Conservation (phyloP, 2,113 vertebrate species). For the Alethe castanea region DNA sequence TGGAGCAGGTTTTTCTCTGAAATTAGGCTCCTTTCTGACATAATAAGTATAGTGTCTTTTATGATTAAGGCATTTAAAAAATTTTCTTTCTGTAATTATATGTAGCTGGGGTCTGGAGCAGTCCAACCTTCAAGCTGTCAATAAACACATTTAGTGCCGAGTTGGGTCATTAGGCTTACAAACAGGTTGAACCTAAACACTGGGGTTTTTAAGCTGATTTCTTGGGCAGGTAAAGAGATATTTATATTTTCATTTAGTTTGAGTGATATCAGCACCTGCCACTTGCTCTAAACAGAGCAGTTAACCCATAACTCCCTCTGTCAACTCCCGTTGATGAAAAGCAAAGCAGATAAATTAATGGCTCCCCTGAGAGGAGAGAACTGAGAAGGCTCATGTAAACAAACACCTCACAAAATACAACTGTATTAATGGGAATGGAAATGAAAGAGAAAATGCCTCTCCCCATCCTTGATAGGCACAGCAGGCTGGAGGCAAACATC, state of each 20-base stretch:
- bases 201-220: not conserved
- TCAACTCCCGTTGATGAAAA: slow-evolving; percentile 44
- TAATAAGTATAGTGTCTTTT: not conserved
- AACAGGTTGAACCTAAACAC: slow-evolving; percentile 25
- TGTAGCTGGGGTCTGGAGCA: not conserved
- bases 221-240: slow-evolving; percentile 28
- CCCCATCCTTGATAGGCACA: not conserved
- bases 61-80: not conserved
- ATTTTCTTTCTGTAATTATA: not conserved
- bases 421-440: not conserved
- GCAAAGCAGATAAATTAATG: slow-evolving; percentile 59
- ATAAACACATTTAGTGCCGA: not conserved
- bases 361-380: slow-evolving; percentile 43
- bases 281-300: slow-evolving; percentile 33
- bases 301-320: slow-evolving; percentile 57
- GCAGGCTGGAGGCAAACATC: not conserved
- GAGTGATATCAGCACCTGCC: slow-evolving; percentile 64
- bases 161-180: slow-evolving; percentile 5
- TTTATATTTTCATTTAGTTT: slow-evolving; percentile 56
- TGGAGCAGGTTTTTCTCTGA: not conserved
- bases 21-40: not conserved
- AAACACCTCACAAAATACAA: slow-evolving; percentile 47
- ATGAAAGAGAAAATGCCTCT: not conserved
- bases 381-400: slow-evolving; percentile 12
- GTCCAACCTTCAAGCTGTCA: not conserved